A percentile compares a stretch with the other conserved stretches of the same genome.
Conservation (phyloP, 2,113 vertebrate genomes). For the Melozone crissalis region DNA sequence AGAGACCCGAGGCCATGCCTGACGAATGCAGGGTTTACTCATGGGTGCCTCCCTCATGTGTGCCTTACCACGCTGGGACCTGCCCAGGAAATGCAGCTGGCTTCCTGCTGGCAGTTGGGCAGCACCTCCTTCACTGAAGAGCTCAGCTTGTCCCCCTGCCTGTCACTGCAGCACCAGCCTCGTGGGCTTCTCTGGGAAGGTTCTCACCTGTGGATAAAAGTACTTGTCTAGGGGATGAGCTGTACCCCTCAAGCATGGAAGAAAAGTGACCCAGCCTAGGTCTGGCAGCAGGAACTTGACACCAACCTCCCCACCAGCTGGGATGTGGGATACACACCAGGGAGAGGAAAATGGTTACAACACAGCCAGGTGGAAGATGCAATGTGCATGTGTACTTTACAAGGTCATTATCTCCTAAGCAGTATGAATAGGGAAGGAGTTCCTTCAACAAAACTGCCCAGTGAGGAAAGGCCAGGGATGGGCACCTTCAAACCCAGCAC, state of each 20-base stretch:
- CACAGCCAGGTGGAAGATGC: not conserved
- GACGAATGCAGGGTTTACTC: not conserved
- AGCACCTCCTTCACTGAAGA: not conserved
- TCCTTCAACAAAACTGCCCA: not conserved
- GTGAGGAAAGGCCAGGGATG: not conserved
- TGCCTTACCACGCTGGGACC: not conserved
- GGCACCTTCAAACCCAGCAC: not conserved
- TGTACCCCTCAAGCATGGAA: rapidly evolving
- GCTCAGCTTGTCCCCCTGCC: not conserved
- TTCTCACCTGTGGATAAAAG: not conserved
- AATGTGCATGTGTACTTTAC: rapidly evolving
- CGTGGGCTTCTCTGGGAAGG: not conserved
- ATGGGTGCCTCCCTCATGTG: not conserved
- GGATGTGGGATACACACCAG: not conserved
- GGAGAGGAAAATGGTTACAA: not conserved
- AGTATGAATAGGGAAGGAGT: not conserved
- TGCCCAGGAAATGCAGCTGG: conserved; percentile 42
- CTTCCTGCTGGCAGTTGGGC: conserved; percentile 16
- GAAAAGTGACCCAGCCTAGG: rapidly evolving
- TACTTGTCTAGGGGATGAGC: not conserved
- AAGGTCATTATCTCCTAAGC: not conserved
- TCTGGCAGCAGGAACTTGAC: rapidly evolving
- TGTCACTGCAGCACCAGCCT: not conserved
- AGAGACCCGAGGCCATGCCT: rapidly evolving
- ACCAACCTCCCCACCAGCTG: rapidly evolving